Evolutionary conservation across 2,113 vertebrate genomes (phyloP).

Genomic region (Siniperca knerii): DNA sequence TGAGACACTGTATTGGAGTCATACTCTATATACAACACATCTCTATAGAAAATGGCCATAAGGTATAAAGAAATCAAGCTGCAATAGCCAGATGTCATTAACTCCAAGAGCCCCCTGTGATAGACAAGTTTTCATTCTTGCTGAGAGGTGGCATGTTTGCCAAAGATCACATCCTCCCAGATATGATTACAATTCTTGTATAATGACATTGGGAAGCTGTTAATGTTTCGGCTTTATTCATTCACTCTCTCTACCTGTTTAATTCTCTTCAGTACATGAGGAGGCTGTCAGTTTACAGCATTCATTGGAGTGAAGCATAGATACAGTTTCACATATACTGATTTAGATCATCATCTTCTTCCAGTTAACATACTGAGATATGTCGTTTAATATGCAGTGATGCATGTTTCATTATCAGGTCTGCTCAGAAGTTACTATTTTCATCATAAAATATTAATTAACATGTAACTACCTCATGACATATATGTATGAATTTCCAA

Average conservation of each 20-base stretch:
- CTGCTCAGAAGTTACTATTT: slow-evolving; percentile 49
- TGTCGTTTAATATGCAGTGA: slow-evolving; percentile 39
- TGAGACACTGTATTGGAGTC: background rate
- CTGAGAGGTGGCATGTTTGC: slow-evolving; percentile 1
- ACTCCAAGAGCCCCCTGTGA: background rate
- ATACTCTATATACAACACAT: background rate
- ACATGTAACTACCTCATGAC: slow-evolving; percentile 60
- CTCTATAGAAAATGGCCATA: background rate
- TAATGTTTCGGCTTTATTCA: slow-evolving; percentile 35
- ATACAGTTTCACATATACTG: slow-evolving; percentile 21
- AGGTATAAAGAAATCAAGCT: background rate
- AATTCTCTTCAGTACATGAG: slow-evolving; percentile 34
- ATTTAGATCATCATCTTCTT: slow-evolving; percentile 26
- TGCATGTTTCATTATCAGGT: slow-evolving; percentile 41
- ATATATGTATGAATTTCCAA: slow-evolving; percentile 50
- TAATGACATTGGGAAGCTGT: slow-evolving; percentile 21
- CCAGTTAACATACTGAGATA: slow-evolving; percentile 30
- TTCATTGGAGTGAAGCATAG: slow-evolving; percentile 12
- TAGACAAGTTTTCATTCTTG: slow-evolving; percentile 11
- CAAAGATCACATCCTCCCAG: slow-evolving; percentile 33
- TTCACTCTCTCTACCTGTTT: slow-evolving; percentile 24
- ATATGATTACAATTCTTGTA: slow-evolving; percentile 20
- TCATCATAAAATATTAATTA: slow-evolving; percentile 68
- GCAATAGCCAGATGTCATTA: background rate
- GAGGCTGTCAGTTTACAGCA: slow-evolving; percentile 32